phyloP scores from a whole-genome alignment of 2,113 vertebrate species.

The Leptocoma aspasia region DNA sequence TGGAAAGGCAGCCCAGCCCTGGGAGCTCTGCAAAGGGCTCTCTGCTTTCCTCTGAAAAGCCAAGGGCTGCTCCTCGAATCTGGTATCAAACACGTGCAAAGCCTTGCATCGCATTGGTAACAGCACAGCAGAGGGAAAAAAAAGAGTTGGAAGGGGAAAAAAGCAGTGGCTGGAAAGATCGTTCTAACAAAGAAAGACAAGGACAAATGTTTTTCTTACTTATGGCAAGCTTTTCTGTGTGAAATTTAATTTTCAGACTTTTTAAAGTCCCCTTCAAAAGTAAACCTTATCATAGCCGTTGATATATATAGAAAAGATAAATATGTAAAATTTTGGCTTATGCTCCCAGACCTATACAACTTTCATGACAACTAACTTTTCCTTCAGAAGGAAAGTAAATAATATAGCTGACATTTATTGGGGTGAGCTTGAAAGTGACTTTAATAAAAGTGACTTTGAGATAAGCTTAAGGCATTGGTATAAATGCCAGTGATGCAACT shows the following conservation, averaged over 20 bases:
- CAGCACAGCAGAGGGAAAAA: background rate
- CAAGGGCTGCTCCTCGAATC: background rate
- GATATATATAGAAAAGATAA: background rate
- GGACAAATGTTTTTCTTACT: background rate
- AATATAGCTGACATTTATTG: background rate
- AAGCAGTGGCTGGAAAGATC: background rate
- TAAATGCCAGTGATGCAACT: background rate
- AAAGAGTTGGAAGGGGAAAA: background rate
- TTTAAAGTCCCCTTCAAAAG: background rate
- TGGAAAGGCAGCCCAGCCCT: background rate
- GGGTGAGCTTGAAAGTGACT: background rate
- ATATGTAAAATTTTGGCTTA: background rate
- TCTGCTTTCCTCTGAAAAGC: background rate
- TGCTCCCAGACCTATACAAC: background rate
- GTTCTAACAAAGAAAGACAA: background rate
- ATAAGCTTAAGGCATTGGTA: background rate
- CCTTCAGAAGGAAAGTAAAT: background rate
- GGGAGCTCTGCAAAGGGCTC: background rate
- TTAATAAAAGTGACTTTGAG: slow-evolving; percentile 12
- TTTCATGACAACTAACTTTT: background rate
- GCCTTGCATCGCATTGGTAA: background rate
- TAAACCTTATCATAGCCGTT: background rate
- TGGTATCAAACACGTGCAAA: background rate
- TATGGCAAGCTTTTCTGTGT: background rate
- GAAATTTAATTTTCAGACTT: background rate